Conservation (phyloP, 2,888 invertebrate genomes). For the Ferdinandea cuprea region DNA sequence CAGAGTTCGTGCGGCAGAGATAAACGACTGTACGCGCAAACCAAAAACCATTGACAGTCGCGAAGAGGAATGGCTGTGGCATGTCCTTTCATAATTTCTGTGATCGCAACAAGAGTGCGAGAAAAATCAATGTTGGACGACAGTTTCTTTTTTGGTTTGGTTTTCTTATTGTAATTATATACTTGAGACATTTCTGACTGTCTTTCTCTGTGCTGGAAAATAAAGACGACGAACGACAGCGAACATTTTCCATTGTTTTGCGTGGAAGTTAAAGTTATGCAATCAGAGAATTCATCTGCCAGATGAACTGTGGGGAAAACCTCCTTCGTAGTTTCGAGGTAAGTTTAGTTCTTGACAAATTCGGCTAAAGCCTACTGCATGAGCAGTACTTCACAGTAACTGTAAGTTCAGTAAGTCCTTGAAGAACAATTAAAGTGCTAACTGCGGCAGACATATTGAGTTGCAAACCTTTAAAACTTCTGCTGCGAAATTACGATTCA, state of each 20-base stretch:
- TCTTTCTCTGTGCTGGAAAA: slow-evolving; percentile 40
- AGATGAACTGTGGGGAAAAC: slow-evolving; percentile 16
- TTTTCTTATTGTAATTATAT: slow-evolving; percentile 40
- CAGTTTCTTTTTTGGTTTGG: slow-evolving; percentile 12
- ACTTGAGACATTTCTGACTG: slow-evolving; percentile 41
- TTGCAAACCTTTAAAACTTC: too few relatives aligned
- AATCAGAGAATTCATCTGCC: slow-evolving; percentile 47
- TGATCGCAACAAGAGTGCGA: slow-evolving; percentile 56
- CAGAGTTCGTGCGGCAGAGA: slow-evolving; percentile 39
- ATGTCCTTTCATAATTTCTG: slow-evolving; percentile 67
- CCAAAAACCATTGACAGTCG: slow-evolving; percentile 36
- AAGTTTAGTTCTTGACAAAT: too few relatives aligned
- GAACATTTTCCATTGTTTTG: slow-evolving; percentile 66
- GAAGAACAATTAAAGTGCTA: too few relatives aligned
- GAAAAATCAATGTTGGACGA: slow-evolving; percentile 47
- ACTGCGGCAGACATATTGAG: too few relatives aligned
- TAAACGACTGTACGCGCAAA: slow-evolving; percentile 19
- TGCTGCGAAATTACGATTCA: too few relatives aligned
- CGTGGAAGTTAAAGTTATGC: slow-evolving; percentile 49
- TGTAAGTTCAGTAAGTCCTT: too few relatives aligned
- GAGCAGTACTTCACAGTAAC: too few relatives aligned
- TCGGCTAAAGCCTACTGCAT: too few relatives aligned
- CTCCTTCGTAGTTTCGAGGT: too few relatives aligned
- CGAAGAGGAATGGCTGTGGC: slow-evolving; percentile 34
- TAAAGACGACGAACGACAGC: slow-evolving; percentile 64